phyloP scores from a whole-genome alignment of 2,113 vertebrate species.

The Phalacrocorax pelagicus region DNA sequence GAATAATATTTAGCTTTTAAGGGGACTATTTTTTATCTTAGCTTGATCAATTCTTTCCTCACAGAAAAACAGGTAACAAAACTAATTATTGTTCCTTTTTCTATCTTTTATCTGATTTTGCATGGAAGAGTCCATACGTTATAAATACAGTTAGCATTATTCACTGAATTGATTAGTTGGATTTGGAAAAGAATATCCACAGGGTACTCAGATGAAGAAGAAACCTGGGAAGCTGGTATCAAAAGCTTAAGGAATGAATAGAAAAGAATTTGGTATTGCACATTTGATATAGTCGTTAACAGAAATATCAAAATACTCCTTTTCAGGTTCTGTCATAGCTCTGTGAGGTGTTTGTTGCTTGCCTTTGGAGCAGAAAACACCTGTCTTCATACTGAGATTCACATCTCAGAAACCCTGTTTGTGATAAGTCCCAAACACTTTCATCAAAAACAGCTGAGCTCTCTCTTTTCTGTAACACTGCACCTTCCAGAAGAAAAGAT shows the following conservation, averaged over 20 bases:
- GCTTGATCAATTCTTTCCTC: neutral
- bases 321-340: neutral
- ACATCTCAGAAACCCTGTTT: neutral
- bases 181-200: neutral
- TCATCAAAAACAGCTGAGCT: neutral
- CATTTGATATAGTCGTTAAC: neutral
- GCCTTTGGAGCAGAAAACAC: neutral
- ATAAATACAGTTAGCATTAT: neutral
- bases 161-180: neutral
- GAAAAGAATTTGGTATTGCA: neutral
- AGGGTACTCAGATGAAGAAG: neutral
- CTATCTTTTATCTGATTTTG: neutral
- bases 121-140: neutral
- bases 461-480: neutral
- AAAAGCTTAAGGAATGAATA: neutral
- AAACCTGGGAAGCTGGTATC: neutral
- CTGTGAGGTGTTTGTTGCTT: neutral
- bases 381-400: neutral
- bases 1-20: neutral
- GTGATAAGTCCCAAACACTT: neutral
- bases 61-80: neutral
- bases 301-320: neutral
- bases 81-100: neutral
- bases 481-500: neutral
- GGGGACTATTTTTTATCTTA: neutral